Base-by-base conservation (phyloP, 30 jellyfish, hydroid and myxozoan species). In the Hydractinia echinata region DNA sequence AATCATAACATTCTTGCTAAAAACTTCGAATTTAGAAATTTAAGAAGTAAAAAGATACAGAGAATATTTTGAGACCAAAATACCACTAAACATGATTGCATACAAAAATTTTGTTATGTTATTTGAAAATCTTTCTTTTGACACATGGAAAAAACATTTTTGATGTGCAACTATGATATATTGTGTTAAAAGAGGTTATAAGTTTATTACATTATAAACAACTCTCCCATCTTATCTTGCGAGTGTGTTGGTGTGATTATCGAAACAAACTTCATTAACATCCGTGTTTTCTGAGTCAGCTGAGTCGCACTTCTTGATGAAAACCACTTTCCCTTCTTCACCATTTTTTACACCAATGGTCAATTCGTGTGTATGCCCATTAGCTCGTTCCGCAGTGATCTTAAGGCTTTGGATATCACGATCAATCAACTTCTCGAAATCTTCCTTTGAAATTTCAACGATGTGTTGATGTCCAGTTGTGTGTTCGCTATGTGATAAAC, bases 401-500 rank as follows among this genome's bases (percentile, higher is more conserved):
- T 71, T 50, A 7, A 71, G n/a, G 39, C 39, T 14, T 20, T 30
- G 15, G 30, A 7, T 71, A 19, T 71, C 52, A 1, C 81, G 67
- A 30, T 30, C 50, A 20, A 30, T 15, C 39, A 71, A 58, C 3
- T 71, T 30, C 8, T 15, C 44, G 13, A 1, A 50, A 19, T 52
- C 52, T 9, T 50, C 61, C 50, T 5, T 58, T 8, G 10, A 7
- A 7, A 71, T 20, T 50, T 71, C 18, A 30, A 71, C 8, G 81
- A 48, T 30, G 51, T 71, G 81, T 30, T 20, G 10, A 50, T 71
- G 81, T 19, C 81, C 81, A 5, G 81, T 71, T 9, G 52, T 19
- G 30, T 71, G 44, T 20, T 71, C 81, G 51, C 60, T 20, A 7
- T 71, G 81, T 20, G 81, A 71, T 71, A 71, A 15, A 8, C 81